A percentile compares a stretch with the other conserved stretches of the same genome.
Conservation (phyloP, 2,797 vertebrate species). For the Malacoctenus gilli region DNA sequence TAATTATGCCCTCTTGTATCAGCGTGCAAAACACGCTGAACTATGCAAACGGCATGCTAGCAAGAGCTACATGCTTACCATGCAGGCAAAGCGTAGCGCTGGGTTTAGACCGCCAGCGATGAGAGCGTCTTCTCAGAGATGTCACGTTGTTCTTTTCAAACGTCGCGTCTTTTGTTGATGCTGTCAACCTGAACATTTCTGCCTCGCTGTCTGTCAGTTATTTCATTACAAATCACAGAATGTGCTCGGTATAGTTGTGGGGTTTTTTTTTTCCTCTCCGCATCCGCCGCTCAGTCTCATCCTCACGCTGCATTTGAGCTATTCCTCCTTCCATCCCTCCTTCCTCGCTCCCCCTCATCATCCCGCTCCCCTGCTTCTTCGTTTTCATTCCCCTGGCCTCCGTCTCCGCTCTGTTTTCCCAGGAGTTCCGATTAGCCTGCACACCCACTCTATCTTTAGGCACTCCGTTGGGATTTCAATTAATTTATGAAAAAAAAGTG, state of each 20-base stretch:
- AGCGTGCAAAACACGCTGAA: too few relatives aligned
- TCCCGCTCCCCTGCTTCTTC: constrained; percentile 26
- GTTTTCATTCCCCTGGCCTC: constrained; percentile 55
- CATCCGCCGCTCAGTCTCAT: constrained; percentile 23
- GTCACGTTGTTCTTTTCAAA: constrained; percentile 12
- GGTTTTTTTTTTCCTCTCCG: constrained; percentile 20
- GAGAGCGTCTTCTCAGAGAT: constrained; percentile 8
- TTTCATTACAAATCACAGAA: constrained; percentile 27
- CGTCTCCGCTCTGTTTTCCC: constrained; percentile 65
- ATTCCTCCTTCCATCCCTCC: constrained; percentile 32
- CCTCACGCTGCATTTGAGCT: constrained; percentile 33
- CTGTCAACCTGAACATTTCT: constrained; percentile 12
- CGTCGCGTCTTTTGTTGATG: constrained; percentile 13
- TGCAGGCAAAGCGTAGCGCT: not conserved
- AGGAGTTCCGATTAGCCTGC: constrained; percentile 74
- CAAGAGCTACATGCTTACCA: not conserved
- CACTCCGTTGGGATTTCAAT: constrained; percentile 71
- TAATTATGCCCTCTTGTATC: too few relatives aligned
- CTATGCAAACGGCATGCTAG: too few relatives aligned
- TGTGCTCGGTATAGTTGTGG: constrained; percentile 10
- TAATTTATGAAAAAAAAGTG: constrained; percentile 65
- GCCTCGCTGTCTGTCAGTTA: constrained; percentile 19
- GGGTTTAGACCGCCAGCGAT: not conserved
- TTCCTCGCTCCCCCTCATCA: constrained; percentile 27
- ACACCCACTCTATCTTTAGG: constrained; percentile 76